These are phyloP conservation scores for Aphis craccivora DNA, from an alignment of 1,140 invertebrate species.

Conservation along the genomic window DNA sequence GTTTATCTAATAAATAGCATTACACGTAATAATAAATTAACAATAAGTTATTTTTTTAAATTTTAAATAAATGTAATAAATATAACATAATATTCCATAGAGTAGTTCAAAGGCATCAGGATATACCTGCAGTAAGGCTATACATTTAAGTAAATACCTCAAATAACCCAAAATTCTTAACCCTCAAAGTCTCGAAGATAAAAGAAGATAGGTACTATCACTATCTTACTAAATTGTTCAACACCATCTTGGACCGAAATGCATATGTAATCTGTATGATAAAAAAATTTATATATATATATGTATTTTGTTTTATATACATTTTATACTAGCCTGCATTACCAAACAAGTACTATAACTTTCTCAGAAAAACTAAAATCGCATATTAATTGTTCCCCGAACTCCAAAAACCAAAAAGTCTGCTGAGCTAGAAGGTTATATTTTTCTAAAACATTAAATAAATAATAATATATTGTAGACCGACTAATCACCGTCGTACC, in stretches of 20 bases:
- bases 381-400: background rate
- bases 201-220: background rate
- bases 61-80: background rate
- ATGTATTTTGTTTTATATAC: background rate
- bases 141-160: background rate
- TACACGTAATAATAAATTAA: background rate
- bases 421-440: background rate
- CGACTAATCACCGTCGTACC: background rate
- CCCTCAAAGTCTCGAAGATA: too few species aligned
- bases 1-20: background rate
- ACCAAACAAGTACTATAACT: background rate
- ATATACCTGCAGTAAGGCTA: background rate
- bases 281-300: too few species aligned
- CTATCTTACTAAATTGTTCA: too few species aligned
- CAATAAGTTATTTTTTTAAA: background rate
- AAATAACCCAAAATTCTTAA: background rate
- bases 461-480: background rate
- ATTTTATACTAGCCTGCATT: background rate
- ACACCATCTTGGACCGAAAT: too few species aligned
- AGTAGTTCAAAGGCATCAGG: background rate
- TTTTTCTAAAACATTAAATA: constrained; percentile 5
- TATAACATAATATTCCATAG: background rate
- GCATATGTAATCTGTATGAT: background rate
- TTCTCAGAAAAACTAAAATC: background rate
- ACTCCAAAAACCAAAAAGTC: background rate